A percentile compares a stretch with the other conserved stretches of the same genome.
phyloP scores from a whole-genome alignment of 2,113 vertebrate genomes.

The Tupaia chinensis region DNA sequence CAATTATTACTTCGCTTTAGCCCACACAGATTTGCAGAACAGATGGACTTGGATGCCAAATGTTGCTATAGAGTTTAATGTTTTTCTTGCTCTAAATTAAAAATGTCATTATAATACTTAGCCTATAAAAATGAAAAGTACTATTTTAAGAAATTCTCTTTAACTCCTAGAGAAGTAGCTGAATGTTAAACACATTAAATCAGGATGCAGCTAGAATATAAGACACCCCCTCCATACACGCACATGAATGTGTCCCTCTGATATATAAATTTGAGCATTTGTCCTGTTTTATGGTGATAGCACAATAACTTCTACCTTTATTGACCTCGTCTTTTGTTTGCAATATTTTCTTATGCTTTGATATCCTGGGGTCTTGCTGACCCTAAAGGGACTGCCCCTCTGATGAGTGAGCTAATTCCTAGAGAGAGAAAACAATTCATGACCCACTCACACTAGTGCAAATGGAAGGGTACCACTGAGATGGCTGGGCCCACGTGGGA shows the following conservation, averaged over 20 bases:
- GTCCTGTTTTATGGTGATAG: neutral
- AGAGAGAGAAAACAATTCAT: neutral
- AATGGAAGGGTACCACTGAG: too few species aligned
- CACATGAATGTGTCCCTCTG: neutral
- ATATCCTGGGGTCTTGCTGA: neutral
- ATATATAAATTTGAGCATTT: conserved; percentile 21
- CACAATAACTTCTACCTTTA: neutral
- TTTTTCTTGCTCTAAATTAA: conserved; percentile 33
- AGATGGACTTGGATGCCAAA: neutral
- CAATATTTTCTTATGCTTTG: conserved; percentile 18
- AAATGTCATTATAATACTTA: conserved; percentile 1
- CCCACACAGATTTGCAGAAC: conserved; percentile 10
- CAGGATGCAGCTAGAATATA: neutral
- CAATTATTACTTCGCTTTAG: neutral
- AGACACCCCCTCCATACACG: neutral
- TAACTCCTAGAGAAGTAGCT: neutral
- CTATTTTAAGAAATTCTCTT: neutral
- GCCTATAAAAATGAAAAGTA: conserved; percentile 19
- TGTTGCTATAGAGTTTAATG: neutral
- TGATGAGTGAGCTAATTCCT: conserved; percentile 18
- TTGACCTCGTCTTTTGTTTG: neutral
- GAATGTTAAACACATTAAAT: conserved; percentile 15
- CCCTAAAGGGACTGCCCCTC: neutral
- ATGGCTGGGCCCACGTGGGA: too few species aligned
- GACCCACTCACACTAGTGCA: too few species aligned